These are phyloP conservation scores for Chloromyia formosa DNA, from an alignment of 2,888 invertebrate genomes.

Conservation along the genomic window DNA sequence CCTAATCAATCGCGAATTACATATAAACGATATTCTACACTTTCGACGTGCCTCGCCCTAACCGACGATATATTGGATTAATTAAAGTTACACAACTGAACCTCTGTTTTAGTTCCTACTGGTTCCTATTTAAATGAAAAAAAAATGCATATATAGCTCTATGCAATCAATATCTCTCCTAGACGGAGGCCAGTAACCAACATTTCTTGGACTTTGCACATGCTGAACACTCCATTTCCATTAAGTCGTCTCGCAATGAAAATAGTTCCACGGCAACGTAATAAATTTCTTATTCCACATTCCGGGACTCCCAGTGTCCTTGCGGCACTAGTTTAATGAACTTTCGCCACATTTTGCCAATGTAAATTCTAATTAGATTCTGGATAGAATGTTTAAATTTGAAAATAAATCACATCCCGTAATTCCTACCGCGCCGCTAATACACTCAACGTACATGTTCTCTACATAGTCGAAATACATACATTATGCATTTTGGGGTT, in stretches of 20 bases:
- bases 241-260: not conserved
- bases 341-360: not conserved
- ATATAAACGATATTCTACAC: too few species aligned
- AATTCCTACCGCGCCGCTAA: not conserved
- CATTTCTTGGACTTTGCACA: too few species aligned
- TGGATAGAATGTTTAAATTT: not conserved
- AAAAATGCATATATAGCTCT: too few species aligned
- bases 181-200: too few species aligned
- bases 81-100: too few species aligned
- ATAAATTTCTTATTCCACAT: constrained; percentile 15
- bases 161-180: too few species aligned
- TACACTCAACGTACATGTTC: not conserved
- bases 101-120: too few species aligned
- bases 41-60: too few species aligned
- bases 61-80: too few species aligned
- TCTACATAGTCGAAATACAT: not conserved
- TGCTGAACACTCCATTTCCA: not conserved
- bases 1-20: too few species aligned
- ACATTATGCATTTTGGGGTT: constrained; percentile 11
- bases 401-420: constrained; percentile 29
- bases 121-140: too few species aligned
- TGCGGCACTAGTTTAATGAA: constrained; percentile 15
- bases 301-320: not conserved
- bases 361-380: constrained; percentile 38
- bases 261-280: not conserved